A percentile compares a stretch with the other conserved stretches of the same genome.
These are phyloP conservation scores for Ormia ochracea DNA, from an alignment of 2,888 invertebrate genomes.

Conservation along the genomic window DNA sequence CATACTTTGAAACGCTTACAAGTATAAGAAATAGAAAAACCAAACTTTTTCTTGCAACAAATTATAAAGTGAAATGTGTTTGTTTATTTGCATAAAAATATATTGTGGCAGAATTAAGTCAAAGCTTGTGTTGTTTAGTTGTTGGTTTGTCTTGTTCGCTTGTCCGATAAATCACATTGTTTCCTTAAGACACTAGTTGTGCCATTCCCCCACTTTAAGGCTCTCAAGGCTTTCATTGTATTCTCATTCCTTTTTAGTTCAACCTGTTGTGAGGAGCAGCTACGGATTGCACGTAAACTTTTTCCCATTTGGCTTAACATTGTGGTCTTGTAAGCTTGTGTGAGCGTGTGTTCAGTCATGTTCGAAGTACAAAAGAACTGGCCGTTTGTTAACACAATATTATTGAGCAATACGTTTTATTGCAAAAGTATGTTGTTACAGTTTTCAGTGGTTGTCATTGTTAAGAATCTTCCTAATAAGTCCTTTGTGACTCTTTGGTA, in stretches of 20 bases:
- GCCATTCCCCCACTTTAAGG: neutral
- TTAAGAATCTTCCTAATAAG: constrained; percentile 4
- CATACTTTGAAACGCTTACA: neutral
- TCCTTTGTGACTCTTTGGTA: constrained; percentile 1
- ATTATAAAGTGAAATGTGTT: neutral
- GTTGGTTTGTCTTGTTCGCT: neutral
- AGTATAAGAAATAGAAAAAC: neutral
- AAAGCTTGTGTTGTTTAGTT: neutral
- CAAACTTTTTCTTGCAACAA: neutral
- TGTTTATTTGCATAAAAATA: neutral
- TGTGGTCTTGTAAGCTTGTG: neutral
- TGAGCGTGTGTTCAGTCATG: too few relatives aligned
- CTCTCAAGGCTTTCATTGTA: neutral
- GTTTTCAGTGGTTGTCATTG: constrained; percentile 12
- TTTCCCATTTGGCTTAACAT: neutral
- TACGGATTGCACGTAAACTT: neutral
- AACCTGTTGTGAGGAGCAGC: neutral
- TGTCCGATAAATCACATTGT: neutral
- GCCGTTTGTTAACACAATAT: neutral
- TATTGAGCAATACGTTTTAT: constrained; percentile 37
- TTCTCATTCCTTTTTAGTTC: neutral
- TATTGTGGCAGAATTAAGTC: constrained; percentile 8
- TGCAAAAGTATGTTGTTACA: constrained; percentile 30
- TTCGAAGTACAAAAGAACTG: neutral
- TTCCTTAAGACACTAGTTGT: neutral